A percentile compares a stretch with the other conserved stretches of the same genome.
Evolutionary conservation across 2,113 vertebrate genomes (phyloP).

Genomic region (Tichodroma muraria): DNA sequence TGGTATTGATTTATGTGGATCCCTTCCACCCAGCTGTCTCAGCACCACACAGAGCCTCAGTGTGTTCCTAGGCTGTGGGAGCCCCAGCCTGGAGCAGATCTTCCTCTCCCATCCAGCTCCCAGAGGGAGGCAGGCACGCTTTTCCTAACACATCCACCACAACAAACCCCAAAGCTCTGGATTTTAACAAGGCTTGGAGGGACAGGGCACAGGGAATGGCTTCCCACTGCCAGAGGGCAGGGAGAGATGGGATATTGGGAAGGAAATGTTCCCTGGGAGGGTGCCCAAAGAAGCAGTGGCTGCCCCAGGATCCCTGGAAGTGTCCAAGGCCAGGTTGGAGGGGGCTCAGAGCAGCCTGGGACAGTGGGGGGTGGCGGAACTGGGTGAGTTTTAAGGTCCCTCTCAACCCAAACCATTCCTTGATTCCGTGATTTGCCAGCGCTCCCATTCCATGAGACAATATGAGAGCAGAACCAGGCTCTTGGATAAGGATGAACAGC

Average conservation of each 20-base stretch:
- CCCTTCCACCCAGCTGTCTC: neutral
- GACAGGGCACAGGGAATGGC: neutral
- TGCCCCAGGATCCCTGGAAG: neutral
- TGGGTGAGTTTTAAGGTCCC: neutral
- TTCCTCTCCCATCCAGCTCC: neutral
- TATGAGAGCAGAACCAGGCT: neutral
- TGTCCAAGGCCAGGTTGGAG: neutral
- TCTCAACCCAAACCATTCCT: neutral
- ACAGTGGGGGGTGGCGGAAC: neutral
- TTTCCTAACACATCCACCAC: neutral
- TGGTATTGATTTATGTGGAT: neutral
- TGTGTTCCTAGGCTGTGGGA: neutral
- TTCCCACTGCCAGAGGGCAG: neutral
- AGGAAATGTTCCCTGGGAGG: neutral
- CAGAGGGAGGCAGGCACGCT: neutral
- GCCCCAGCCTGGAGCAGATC: neutral
- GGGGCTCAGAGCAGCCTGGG: neutral
- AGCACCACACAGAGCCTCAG: too few species aligned
- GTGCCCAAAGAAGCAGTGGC: neutral
- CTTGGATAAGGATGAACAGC: neutral
- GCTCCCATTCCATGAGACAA: neutral
- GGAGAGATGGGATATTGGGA: rapidly evolving
- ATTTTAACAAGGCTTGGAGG: neutral
- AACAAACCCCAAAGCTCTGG: neutral
- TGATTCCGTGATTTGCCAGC: neutral